Evolutionary conservation across 2,797 vertebrate species (phyloP), one percentile per base, ranked within the genome.

Genomic region (Melanotaenia parkinsoni): DNA sequence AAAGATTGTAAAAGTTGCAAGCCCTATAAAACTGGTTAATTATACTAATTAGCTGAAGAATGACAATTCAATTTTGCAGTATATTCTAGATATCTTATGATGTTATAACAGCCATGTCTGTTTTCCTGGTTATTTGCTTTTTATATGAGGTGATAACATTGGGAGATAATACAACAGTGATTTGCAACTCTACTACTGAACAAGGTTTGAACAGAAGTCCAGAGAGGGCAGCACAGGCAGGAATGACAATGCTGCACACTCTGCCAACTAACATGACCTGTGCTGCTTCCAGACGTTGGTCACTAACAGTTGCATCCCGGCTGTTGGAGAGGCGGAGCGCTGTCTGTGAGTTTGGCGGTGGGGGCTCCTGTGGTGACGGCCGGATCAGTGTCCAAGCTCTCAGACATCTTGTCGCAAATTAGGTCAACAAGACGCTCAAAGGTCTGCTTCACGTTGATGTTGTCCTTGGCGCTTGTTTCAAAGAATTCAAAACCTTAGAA

Each of bases 401-500:
- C 97, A 0, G 97, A 98, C 97, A 99, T 99, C 92, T 97, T 98
- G 92, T 98, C 97, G 2, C 98, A 99, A 94, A 99, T 99, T 90
- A 98, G 96, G 88, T 99, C 97, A 61, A 99, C 97, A 0, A 99
- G 96, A 61, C 95, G 95, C 85, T 99, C 98, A 58, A 99, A 99
- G 0, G 97, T 98, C 94, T 99, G 98, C 95, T 98, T 98, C 90
- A 99, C 95, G 0, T 99, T 99, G 86, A 99, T 79, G 93, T 99
- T 98, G 91, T 99, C 97, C 91, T 99, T 99, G 90, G 97, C 97
- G 56, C 98, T 99, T 63, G 97, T 96, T 94, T 99, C 97, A 73
- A 98, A 99, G 94, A 99, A 99, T 84, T 98, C 97, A 84, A 99
- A 99, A 70, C 98, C 98, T 99, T 83, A 38, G 62, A n/a, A 28